Evolutionary conservation across 2,888 invertebrate species (phyloP), one percentile per base, ranked within the genome.

Genomic region (Herminia tarsipennalis): DNA sequence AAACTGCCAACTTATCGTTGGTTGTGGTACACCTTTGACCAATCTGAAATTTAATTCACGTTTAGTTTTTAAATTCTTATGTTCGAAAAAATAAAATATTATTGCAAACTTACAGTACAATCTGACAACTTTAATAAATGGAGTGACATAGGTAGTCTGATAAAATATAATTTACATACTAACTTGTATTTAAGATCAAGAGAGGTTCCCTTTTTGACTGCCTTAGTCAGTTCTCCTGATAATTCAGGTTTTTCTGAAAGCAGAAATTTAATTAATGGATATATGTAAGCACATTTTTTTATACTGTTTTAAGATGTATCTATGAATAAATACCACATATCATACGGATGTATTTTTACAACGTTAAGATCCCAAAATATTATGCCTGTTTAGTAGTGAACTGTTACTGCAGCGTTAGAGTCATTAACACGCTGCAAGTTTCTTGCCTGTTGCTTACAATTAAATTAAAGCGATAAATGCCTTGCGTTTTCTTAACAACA

Each of bases 1-100:
- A 9, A 47, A 43, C 12, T 38, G 35, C 58, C 58, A 59, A 2
- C 35, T 29, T 18, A 57, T 30, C 9, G 24, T 55, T 21, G 61
- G 61, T 35, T 14, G 5, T 24, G 61, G 55, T 12, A 43, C 21
- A 30, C 61, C 58, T 10, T n/a, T 33, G 1, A 13, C 17, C 1
- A 25, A 6, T 2, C 40, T 40, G 27, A 3, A 36, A 36, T 17
- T 4, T 10, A 8, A 22, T 2, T 2, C 8, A n/a, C n/a, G n/a
- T n/a, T n/a, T n/a, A n/a, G n/a, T n/a, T n/a, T n/a, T n/a, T n/a
- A n/a, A n/a, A n/a, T n/a, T n/a, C 12, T 36, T 17, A 36, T 10
- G 6, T 25, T 36, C 2, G 1, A 24, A 18, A 13, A 10, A 8
- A 16, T 21, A n/a, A 30, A 10, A 8, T 2, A 21, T 21, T 1